A percentile compares a stretch with the other conserved stretches of the same genome.
Conservation (phyloP, 2,888 invertebrate genomes). For the Pristionchus exspectatus region DNA sequence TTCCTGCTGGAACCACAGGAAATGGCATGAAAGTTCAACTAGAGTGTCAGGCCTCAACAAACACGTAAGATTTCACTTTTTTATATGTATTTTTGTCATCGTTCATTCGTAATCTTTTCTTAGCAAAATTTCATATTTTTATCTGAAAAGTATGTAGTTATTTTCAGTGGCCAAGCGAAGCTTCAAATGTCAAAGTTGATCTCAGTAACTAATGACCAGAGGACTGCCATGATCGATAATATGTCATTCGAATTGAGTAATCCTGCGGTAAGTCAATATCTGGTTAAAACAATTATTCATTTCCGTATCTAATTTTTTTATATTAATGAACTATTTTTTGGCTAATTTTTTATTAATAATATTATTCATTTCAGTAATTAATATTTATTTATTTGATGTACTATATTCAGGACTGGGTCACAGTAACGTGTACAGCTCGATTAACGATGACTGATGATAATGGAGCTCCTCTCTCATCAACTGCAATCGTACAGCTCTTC, state of each 20-base stretch:
- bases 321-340: no score
- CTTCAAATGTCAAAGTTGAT: background rate
- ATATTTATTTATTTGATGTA: background rate
- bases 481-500: background rate
- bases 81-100: background rate
- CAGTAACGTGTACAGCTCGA: conserved; percentile 1
- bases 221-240: background rate
- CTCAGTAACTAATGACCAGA: background rate
- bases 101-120: background rate
- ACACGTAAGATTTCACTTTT: background rate
- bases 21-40: conserved; percentile 3
- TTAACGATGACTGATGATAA: background rate
- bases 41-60: background rate
- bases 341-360: no score
- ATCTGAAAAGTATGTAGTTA: background rate
- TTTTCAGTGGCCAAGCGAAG: background rate
- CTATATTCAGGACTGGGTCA: background rate
- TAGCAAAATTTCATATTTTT: no score
- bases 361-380: background rate
- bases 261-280: conserved; percentile 23
- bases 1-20: background rate
- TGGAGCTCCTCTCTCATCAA: background rate
- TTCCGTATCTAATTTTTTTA: background rate
- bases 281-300: background rate
- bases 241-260: conserved; percentile 35